phyloP scores from a whole-genome alignment of 2,797 vertebrate genomes.

The Fringilla coelebs region DNA sequence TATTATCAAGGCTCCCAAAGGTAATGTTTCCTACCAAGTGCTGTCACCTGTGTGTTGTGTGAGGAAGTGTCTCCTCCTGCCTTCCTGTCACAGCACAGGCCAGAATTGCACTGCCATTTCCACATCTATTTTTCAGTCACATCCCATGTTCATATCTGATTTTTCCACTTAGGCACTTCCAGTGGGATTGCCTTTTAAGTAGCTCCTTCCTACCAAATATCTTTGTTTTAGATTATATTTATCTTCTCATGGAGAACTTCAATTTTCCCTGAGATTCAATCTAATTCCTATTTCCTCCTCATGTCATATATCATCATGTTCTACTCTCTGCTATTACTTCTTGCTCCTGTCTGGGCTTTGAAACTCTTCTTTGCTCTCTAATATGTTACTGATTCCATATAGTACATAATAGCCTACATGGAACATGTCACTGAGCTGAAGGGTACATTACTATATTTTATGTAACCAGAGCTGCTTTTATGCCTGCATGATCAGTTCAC shows the following conservation, averaged over 20 bases:
- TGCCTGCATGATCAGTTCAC: constrained; percentile 46
- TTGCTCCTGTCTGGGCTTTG: neutral
- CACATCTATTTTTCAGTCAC: neutral
- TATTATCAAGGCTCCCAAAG: neutral
- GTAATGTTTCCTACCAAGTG: neutral
- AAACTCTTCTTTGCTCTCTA: constrained; percentile 32
- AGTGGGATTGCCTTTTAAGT: neutral
- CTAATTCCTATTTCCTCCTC: constrained; percentile 27
- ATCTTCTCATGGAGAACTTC: constrained; percentile 7
- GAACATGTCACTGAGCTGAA: constrained; percentile 60
- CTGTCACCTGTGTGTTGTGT: neutral
- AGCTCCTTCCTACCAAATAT: neutral
- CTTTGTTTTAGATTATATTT: constrained; percentile 17
- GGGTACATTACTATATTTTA: constrained; percentile 53
- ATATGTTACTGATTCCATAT: constrained; percentile 48
- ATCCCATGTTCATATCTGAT: neutral
- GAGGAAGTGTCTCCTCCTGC: neutral
- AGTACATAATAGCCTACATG: constrained; percentile 52
- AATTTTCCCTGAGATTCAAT: neutral
- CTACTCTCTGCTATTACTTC: constrained; percentile 41
- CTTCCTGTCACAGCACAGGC: neutral
- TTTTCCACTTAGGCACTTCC: neutral
- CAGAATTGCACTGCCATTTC: neutral
- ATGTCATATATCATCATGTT: constrained; percentile 2
- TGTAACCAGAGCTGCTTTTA: constrained; percentile 31